Percentiles rank a stretch among this genome's conserved stretches.
Evolutionary conservation across 2,797 vertebrate species (phyloP).

Genomic region (Remorina albescens): DNA sequence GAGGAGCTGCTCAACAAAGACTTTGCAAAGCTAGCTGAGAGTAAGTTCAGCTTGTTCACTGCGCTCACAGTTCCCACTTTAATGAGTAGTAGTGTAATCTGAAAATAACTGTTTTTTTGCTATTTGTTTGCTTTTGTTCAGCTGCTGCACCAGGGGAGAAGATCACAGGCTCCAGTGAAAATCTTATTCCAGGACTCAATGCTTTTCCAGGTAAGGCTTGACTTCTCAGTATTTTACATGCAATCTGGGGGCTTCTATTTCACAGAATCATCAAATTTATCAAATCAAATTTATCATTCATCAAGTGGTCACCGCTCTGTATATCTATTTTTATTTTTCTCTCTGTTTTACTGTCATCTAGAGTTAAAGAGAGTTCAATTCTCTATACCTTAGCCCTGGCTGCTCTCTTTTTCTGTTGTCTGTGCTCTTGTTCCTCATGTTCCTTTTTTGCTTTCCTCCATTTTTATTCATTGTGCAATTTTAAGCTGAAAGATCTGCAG

Average conservation of each 20-base stretch:
- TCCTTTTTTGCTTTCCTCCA: conserved; percentile 32
- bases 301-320: background rate
- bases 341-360: background rate
- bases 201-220: conserved; percentile 89
- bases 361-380: background rate
- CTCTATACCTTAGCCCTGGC: background rate
- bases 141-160: conserved; percentile 89
- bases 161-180: conserved; percentile 86
- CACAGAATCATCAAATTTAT: no score
- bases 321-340: background rate
- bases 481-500: conserved; percentile 86
- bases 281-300: no score
- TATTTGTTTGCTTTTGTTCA: conserved; percentile 53
- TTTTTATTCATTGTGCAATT: conserved; percentile 36
- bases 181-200: conserved; percentile 89
- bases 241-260: background rate
- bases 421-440: background rate
- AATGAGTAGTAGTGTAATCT: background rate
- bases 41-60: conserved; percentile 72
- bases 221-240: conserved; percentile 15
- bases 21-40: conserved; percentile 94
- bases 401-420: conserved; percentile 2
- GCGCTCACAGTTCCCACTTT: background rate
- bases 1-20: conserved; percentile 99
- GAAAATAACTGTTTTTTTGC: background rate